phyloP scores from a whole-genome alignment of 2,113 vertebrate species.

The Seriola rivoliana region DNA sequence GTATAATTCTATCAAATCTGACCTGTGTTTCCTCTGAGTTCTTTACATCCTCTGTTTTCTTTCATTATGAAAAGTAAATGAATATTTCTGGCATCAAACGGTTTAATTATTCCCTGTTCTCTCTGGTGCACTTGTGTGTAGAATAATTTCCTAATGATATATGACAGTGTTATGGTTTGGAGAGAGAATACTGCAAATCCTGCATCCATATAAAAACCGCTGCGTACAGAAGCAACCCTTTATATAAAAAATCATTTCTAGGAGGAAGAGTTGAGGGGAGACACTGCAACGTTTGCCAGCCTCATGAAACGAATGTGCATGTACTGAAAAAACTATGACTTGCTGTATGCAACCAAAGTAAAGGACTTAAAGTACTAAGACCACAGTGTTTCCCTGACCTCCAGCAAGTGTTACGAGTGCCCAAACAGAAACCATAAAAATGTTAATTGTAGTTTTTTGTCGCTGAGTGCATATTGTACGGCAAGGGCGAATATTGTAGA shows the following conservation, averaged over 20 bases:
- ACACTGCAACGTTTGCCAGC: neutral
- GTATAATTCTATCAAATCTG: slow-evolving; percentile 5
- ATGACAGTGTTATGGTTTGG: slow-evolving; percentile 42
- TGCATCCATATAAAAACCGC: slow-evolving; percentile 14
- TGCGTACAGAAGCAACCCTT: neutral
- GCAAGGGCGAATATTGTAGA: too few relatives aligned
- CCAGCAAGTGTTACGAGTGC: too few relatives aligned
- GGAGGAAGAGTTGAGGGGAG: neutral
- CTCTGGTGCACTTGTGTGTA: slow-evolving; percentile 54
- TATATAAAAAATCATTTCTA: too few relatives aligned
- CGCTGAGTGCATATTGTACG: too few relatives aligned
- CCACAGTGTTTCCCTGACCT: too few relatives aligned
- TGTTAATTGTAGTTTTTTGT: neutral
- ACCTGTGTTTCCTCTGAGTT: neutral
- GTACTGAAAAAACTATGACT: too few relatives aligned
- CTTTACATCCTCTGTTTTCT: slow-evolving; percentile 39
- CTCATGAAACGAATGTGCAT: neutral
- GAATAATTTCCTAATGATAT: slow-evolving; percentile 64
- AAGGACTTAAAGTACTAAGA: neutral
- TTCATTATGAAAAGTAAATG: slow-evolving; percentile 58
- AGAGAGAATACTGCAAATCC: slow-evolving; percentile 29
- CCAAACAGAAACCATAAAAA: too few relatives aligned
- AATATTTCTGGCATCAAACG: slow-evolving; percentile 72
- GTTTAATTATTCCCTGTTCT: slow-evolving; percentile 66
- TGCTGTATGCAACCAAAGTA: neutral